Evolutionary conservation across 2,797 vertebrate genomes (phyloP).

Genomic region (Hydrophis major): DNA sequence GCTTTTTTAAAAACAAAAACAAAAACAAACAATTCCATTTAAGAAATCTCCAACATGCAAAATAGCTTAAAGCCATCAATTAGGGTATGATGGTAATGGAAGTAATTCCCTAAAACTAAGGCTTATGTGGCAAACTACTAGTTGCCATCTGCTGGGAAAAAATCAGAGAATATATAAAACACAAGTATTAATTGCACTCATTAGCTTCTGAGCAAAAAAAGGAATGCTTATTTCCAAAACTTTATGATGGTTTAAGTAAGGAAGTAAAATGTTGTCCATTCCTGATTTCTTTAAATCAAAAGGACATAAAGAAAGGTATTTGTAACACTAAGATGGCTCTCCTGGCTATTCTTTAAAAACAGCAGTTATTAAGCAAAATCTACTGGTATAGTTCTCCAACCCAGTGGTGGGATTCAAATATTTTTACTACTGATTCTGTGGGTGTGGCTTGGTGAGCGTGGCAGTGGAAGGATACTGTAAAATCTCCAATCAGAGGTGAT

Average conservation of each 20-base stretch:
- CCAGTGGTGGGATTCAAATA: no score
- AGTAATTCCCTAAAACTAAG: conserved; percentile 56
- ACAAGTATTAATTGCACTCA: conserved; percentile 57
- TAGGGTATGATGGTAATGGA: conserved; percentile 54
- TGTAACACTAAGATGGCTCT: neutral
- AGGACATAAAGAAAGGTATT: neutral
- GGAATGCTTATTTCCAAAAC: conserved; percentile 8
- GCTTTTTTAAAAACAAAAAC: neutral
- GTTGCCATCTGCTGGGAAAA: conserved; percentile 58
- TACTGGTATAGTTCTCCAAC: no score
- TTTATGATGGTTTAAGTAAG: neutral
- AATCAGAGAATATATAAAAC: conserved; percentile 51
- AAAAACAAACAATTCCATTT: conserved; percentile 25
- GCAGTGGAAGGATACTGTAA: no score
- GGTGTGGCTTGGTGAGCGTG: no score
- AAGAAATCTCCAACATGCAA: conserved; percentile 45
- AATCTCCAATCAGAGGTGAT: no score
- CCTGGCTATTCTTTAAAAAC: neutral
- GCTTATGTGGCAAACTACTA: conserved; percentile 54
- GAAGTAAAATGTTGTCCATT: neutral
- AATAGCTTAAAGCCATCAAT: conserved; percentile 55
- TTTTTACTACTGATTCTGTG: no score
- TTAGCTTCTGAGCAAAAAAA: conserved; percentile 58
- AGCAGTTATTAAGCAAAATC: neutral
- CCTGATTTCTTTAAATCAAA: neutral